Percentiles rank a stretch among this genome's conserved stretches.
Evolutionary conservation across 2,888 invertebrate genomes (phyloP).

Genomic region (Buathra laborator): DNA sequence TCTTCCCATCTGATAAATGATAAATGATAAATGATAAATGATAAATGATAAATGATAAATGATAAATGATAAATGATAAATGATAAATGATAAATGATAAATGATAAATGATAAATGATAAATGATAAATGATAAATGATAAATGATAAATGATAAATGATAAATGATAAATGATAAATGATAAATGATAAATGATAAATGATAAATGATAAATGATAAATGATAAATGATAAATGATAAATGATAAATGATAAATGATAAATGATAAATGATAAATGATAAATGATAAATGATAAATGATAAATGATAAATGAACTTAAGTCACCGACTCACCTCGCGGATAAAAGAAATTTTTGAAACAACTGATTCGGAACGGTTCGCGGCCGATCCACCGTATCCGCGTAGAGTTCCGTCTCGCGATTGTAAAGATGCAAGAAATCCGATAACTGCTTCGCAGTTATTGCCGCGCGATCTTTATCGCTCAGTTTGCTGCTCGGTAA

Average conservation of each 20-base stretch:
- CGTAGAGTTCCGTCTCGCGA: conserved; percentile 92
- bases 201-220: background rate
- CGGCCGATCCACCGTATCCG: conserved; percentile 90
- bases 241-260: too few relatives aligned
- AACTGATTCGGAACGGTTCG: conserved; percentile 87
- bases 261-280: background rate
- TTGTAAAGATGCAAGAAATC: conserved; percentile 94
- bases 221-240: background rate
- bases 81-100: background rate
- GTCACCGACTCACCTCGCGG: conserved; percentile 86
- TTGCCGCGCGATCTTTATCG: conserved; percentile 93
- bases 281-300: too few relatives aligned
- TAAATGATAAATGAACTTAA: too few relatives aligned
- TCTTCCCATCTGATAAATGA: background rate
- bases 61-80: too few relatives aligned
- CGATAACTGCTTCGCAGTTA: conserved; percentile 93
- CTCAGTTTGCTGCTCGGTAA: conserved; percentile 90
- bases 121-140: too few relatives aligned
- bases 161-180: background rate
- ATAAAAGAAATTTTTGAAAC: conserved; percentile 88
- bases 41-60: background rate
- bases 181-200: too few relatives aligned
- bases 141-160: background rate
- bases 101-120: background rate
- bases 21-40: background rate